Evolutionary conservation across 2,113 vertebrate species (phyloP), one percentile per base, ranked within the genome.

Genomic region (Chloebia gouldiae): DNA sequence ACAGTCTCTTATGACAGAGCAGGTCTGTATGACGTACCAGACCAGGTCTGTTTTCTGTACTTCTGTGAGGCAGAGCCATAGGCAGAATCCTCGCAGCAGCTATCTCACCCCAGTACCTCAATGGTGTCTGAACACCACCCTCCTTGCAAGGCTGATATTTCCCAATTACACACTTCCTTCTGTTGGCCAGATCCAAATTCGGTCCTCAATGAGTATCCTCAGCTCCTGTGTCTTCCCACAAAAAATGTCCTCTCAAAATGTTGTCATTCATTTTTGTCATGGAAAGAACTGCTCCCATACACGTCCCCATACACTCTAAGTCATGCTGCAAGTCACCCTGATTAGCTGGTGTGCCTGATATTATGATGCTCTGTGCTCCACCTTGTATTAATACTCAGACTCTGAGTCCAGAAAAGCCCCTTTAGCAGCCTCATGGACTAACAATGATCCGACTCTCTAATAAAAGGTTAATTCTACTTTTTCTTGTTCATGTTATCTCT

Each of bases 401-500:
- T 76, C 24, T 20, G 33, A 83, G 19, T 68, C 40, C 57, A 84
- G 65, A 75, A 89, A 79, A 84, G 28, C 44, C 77, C 81, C 81
- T 89, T 92, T 54, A 68, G 73, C 40, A 89, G 53, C 77, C 89
- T 93, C 80, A 17, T 31, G 25, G 49, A 45, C 37, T 88, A 54
- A 40, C 75, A 86, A 50, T 53, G 73, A 79, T 72, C 82, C n/a
- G n/a, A 27, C 39, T 64, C 15, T 64, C 69, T 93, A 84, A 72
- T 56, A 92, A 91, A 87, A 91, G 81, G 78, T 95, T 95, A 95
- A 95, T 91, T 91, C 33, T 2, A 1, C 61, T 89, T 89, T 84
- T 75, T 76, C 72, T 91, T 85, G 37, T 85, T 76, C 84, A 47
- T 76, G 90, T 95, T 93, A 97, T 95, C 94, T 92, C 30, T 94